Evolutionary conservation across 2,113 vertebrate species (phyloP).

Genomic region (Phrynosoma blainvillii): DNA sequence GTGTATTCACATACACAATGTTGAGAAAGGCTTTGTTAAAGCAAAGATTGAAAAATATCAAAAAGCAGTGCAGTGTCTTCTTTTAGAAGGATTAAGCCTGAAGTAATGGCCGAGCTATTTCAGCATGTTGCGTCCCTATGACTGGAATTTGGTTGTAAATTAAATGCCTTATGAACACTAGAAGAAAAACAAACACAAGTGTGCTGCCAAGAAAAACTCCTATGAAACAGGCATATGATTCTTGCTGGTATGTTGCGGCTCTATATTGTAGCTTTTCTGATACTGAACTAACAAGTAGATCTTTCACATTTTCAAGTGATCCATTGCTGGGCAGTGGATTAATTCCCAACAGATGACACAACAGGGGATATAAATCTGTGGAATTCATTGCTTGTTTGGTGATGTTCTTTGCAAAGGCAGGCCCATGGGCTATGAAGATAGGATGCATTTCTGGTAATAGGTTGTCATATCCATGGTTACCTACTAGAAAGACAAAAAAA

Average conservation of each 20-base stretch:
- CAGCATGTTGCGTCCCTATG: conserved; percentile 75
- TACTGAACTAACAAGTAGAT: conserved; percentile 76
- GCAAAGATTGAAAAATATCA: not conserved
- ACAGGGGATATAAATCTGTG: conserved; percentile 90
- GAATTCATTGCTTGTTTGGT: conserved; percentile 81
- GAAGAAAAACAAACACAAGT: conserved; percentile 84
- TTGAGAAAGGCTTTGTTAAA: conserved; percentile 15
- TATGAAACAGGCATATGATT: conserved; percentile 76
- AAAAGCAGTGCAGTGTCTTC: not conserved
- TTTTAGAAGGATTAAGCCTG: conserved; percentile 71
- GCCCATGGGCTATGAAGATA: conserved; percentile 88
- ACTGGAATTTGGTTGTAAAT: conserved; percentile 78
- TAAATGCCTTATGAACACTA: conserved; percentile 82
- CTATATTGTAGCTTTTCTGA: conserved; percentile 26
- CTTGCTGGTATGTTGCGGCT: not conserved
- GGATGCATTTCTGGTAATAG: conserved; percentile 88
- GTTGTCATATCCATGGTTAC: conserved; percentile 94
- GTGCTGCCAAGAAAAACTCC: conserved; percentile 81
- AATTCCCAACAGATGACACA: conserved; percentile 87
- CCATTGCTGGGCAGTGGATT: conserved; percentile 86
- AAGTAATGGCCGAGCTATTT: conserved; percentile 88
- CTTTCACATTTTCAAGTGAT: conserved; percentile 80
- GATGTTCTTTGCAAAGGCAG: conserved; percentile 85
- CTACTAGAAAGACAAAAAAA: conserved; percentile 77
- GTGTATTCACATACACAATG: not conserved